Percentiles rank a stretch among this genome's conserved stretches.
phyloP scores from a whole-genome alignment of 1,140 invertebrate species.

The Metaphire vulgaris region DNA sequence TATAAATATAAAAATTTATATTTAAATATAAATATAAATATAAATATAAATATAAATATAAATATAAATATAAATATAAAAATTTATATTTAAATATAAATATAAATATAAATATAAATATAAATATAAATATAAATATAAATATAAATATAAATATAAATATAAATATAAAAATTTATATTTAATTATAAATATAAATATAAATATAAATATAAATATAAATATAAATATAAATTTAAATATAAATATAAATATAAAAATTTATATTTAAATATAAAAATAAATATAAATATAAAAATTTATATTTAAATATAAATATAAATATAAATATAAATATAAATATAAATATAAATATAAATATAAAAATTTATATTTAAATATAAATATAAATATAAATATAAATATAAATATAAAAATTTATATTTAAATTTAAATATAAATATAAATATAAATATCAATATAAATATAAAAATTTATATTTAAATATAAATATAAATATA shows the following conservation, averaged over 20 bases:
- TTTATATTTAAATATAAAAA: not conserved
- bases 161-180: not conserved
- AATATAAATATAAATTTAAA: not conserved
- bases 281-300: not conserved
- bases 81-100: not conserved
- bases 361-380: not conserved
- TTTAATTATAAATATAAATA: not conserved
- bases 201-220: not conserved
- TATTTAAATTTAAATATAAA: not conserved
- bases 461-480: not conserved
- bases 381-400: not conserved
- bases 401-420: not conserved
- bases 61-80: not conserved
- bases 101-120: not conserved
- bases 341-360: not conserved
- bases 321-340: not conserved
- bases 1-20: not conserved
- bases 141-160: not conserved
- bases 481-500: not conserved
- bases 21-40: not conserved
- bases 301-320: not conserved
- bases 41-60: not conserved
- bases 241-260: not conserved
- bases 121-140: not conserved
- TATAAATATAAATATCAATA: not conserved